Evolutionary conservation across 2,113 vertebrate species (phyloP).

Genomic region (Athene cunicularia): DNA sequence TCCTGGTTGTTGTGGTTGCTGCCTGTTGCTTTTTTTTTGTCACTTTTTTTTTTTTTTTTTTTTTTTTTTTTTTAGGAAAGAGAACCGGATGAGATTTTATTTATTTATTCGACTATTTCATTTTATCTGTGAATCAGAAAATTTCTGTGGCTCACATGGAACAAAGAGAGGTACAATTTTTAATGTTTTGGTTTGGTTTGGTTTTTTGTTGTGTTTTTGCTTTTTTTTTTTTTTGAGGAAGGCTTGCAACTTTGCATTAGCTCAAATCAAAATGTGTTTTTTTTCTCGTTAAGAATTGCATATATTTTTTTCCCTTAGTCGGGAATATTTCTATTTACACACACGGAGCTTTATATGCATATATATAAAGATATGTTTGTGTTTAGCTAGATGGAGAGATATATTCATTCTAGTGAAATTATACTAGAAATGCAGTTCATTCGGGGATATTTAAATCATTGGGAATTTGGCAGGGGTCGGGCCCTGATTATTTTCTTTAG

Average conservation of each 20-base stretch:
- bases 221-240: not conserved
- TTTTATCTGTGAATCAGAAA: conserved; percentile 16
- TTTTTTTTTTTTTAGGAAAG: not conserved
- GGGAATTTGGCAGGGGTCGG: conserved; percentile 58
- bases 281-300: not conserved
- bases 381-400: conserved; percentile 47
- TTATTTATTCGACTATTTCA: not conserved
- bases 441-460: conserved; percentile 46
- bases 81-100: not conserved
- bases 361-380: conserved; percentile 32
- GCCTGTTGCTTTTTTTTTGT: not conserved
- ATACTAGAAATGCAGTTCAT: conserved; percentile 24
- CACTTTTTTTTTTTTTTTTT: not conserved
- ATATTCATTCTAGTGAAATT: conserved; percentile 29
- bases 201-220: not conserved
- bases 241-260: not conserved
- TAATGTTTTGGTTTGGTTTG: not conserved
- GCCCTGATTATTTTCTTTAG: conserved; percentile 43
- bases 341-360: not conserved
- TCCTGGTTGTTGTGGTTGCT: not conserved
- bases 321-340: conserved; percentile 53
- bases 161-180: conserved; percentile 41
- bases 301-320: not conserved
- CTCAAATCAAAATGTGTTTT: conserved; percentile 31
- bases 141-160: conserved; percentile 16